Evolutionary conservation across 2,113 vertebrate genomes (phyloP), one percentile per base, ranked within the genome.

Genomic region (Pituophis catenifer): DNA sequence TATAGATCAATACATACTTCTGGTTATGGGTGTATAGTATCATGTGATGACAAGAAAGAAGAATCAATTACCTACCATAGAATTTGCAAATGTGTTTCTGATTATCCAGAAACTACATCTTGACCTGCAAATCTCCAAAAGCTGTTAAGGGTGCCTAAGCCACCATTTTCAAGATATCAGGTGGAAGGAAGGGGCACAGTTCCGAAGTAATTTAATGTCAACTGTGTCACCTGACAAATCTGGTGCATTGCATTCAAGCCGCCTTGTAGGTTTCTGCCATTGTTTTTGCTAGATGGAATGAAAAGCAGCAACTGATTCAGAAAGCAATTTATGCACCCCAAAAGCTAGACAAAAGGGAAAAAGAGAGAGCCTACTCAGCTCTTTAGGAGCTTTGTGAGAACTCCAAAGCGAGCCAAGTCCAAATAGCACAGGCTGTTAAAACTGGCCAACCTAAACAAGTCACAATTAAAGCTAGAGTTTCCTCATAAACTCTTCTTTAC

Each of bases 401-500:
- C 96, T 96, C 91, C 59, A 93, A 95, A 97, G 95, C 92, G 94
- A 94, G 97, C 97, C 97, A 97, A 97, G 95, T 93, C 96, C 94
- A 87, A 93, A 94, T 94, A 96, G 88, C 93, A 90, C 94, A 95
- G 93, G 94, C 90, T 85, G 94, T 96, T 96, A 95, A 97, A 97
- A 75, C 33, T 38, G 91, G 96, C 97, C 97, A 98, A 97, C 95
- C 97, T 96, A 97, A 98, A 98, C 96, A 97, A 94, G 95, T 94
- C 91, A 94, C 93, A 95, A 96, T 97, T 97, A 97, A 93, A 97
- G 94, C 90, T 94, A 95, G 90, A 93, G 94, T 94, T 97, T 96
- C 94, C 93, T 93, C 75, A 93, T 93, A 91, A 92, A 94, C 96
- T 95, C 93, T 93, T 90, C 93, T 55, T 93, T 95, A 93, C 94